Conservation (phyloP, 2,113 vertebrate species). For the Alethe diademata region DNA sequence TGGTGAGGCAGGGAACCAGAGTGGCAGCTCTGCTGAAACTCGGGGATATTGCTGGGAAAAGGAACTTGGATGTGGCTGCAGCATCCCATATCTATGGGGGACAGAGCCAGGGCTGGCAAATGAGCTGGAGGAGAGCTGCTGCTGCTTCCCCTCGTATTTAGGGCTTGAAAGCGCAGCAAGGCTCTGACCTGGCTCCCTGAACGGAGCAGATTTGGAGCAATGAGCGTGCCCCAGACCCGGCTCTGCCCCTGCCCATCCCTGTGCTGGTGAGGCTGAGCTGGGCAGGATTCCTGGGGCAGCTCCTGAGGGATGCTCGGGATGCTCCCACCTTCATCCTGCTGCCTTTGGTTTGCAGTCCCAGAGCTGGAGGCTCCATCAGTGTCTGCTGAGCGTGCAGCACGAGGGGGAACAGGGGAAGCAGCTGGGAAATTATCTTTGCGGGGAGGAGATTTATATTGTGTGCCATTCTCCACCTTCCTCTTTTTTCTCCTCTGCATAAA, state of each 20-base stretch:
- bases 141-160: not conserved
- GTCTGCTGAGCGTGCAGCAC: not conserved
- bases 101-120: not conserved
- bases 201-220: not conserved
- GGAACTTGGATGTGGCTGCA: not conserved
- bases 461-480: not conserved
- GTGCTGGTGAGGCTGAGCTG: not conserved
- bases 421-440: not conserved
- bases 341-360: accelerated
- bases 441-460: not conserved
- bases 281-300: not conserved
- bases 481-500: not conserved
- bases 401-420: not conserved
- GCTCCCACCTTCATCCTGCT: not conserved
- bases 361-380: not conserved
- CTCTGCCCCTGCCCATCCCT: not conserved
- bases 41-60: not conserved
- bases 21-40: not conserved
- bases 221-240: no score
- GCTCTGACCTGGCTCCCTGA: not conserved
- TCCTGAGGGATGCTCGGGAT: not conserved
- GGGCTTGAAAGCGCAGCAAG: not conserved
- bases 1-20: not conserved
- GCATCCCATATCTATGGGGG: accelerated
- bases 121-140: not conserved